phyloP scores from a whole-genome alignment of 2,113 vertebrate genomes.

The Pungitius pungitius region DNA sequence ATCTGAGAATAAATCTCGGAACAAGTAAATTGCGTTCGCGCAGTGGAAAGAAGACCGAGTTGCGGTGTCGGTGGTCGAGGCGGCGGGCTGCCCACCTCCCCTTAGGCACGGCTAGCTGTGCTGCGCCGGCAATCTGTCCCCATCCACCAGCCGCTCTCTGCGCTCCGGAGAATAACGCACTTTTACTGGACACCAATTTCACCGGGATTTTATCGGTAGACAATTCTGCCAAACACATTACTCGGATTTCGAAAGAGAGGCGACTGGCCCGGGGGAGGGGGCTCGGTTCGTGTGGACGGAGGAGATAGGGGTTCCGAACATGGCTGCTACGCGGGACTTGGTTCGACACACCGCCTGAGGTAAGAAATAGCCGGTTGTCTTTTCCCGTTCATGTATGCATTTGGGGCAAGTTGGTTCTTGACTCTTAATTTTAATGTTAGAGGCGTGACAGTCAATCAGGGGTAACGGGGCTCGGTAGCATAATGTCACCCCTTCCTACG shows the following conservation, averaged over 20 bases:
- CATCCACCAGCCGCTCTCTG: conserved; percentile 34
- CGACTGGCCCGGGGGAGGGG: conserved; percentile 74
- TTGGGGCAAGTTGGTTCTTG: not conserved
- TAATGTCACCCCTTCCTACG: conserved; percentile 8
- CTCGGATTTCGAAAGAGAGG: conserved; percentile 66
- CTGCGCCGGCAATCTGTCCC: conserved; percentile 59
- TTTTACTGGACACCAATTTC: conserved; percentile 42
- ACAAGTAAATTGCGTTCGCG: not conserved
- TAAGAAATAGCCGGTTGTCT: conserved; percentile 61
- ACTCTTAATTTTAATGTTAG: not conserved
- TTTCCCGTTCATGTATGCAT: not conserved
- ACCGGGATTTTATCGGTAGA: conserved; percentile 47
- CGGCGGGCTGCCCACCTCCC: conserved; percentile 64
- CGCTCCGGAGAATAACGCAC: conserved; percentile 49
- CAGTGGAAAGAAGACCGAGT: conserved; percentile 5
- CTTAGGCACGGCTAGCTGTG: conserved; percentile 64
- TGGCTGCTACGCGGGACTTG: conserved; percentile 82
- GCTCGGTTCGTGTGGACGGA: conserved; percentile 77
- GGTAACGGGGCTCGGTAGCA: conserved; percentile 4
- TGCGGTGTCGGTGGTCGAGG: conserved; percentile 43
- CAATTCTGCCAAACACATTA: not conserved
- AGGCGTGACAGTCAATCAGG: conserved; percentile 13
- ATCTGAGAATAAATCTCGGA: not conserved
- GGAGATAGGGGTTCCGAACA: conserved; percentile 78
- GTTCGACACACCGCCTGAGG: conserved; percentile 82